phyloP scores from a whole-genome alignment of 1,140 invertebrate genomes.

The Drosophila pachea region DNA sequence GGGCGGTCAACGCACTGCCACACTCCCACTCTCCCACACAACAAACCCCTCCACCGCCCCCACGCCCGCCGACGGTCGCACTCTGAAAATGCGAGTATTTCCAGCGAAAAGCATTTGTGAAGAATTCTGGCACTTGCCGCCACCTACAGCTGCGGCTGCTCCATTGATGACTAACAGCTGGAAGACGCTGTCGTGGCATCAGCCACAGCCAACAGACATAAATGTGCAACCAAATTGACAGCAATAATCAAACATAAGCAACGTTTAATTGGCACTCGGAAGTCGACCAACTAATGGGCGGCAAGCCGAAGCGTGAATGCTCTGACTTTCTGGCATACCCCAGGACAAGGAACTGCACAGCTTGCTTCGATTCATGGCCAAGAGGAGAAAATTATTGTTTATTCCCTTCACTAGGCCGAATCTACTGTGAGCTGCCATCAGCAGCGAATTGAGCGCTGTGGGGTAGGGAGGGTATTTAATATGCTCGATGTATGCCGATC shows the following conservation, averaged over 20 bases:
- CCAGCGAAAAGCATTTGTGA: conserved; percentile 50
- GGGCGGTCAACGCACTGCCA: conserved; percentile 40
- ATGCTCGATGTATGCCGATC: too few relatives aligned
- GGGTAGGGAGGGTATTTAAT: too few relatives aligned
- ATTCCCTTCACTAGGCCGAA: too few relatives aligned
- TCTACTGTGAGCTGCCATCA: too few relatives aligned
- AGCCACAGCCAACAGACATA: conserved; percentile 31
- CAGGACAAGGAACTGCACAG: too few relatives aligned
- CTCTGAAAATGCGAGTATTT: conserved; percentile 16
- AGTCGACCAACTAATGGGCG: conserved; percentile 15
- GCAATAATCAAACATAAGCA: conserved; percentile 65
- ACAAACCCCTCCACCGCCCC: background rate
- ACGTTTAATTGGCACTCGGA: conserved; percentile 62
- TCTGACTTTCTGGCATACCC: background rate
- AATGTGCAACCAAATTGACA: conserved; percentile 60
- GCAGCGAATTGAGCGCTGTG: too few relatives aligned
- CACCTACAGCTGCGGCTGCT: conserved; percentile 8
- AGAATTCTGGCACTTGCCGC: conserved; percentile 23
- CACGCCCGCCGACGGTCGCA: background rate
- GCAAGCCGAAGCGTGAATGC: background rate
- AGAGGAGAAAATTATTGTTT: too few relatives aligned
- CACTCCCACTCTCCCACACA: conserved; percentile 4
- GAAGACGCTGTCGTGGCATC: conserved; percentile 34
- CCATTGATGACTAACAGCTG: conserved; percentile 62
- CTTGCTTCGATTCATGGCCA: too few relatives aligned